Percentiles rank a stretch among this genome's conserved stretches.
Conservation (phyloP, 2,888 invertebrate species). For the Caradrina clavipalpis region DNA sequence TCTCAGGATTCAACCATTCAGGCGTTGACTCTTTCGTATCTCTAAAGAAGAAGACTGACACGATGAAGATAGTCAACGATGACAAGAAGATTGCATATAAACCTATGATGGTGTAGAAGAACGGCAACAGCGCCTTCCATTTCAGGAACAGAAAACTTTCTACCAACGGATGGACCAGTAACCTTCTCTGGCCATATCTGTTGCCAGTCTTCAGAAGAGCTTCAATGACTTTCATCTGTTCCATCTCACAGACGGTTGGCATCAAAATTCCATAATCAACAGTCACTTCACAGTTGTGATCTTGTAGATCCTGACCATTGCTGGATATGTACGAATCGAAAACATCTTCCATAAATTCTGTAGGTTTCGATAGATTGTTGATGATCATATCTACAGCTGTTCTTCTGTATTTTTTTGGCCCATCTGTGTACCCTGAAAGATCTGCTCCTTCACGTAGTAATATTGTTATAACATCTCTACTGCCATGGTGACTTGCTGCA, state of each 20-base stretch:
- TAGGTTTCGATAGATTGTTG: conserved; percentile 87
- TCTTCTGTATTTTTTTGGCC: conserved; percentile 81
- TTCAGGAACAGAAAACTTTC: conserved; percentile 91
- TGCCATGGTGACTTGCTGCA: conserved; percentile 90
- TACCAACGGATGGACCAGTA: conserved; percentile 90
- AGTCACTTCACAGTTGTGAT: conserved; percentile 83
- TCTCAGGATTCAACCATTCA: conserved; percentile 72
- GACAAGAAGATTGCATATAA: conserved; percentile 87
- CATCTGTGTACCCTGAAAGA: conserved; percentile 82
- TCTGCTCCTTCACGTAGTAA: conserved; percentile 87
- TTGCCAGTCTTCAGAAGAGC: conserved; percentile 89
- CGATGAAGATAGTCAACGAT: conserved; percentile 86
- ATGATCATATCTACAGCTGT: conserved; percentile 90
- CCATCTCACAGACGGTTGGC: conserved; percentile 84
- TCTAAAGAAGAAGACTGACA: conserved; percentile 86
- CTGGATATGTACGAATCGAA: conserved; percentile 88
- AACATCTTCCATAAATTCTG: conserved; percentile 88
- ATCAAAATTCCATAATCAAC: conserved; percentile 88
- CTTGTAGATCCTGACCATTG: conserved; percentile 80
- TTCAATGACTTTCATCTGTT: conserved; percentile 90
- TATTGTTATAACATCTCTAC: conserved; percentile 89
- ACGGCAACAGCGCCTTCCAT: conserved; percentile 89
- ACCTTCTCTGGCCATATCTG: conserved; percentile 83
- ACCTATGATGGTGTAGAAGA: conserved; percentile 89
- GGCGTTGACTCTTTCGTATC: conserved; percentile 78